These are phyloP conservation scores for Tetranychus piercei DNA, from an alignment of 2,888 invertebrate genomes.

Conservation along the genomic window DNA sequence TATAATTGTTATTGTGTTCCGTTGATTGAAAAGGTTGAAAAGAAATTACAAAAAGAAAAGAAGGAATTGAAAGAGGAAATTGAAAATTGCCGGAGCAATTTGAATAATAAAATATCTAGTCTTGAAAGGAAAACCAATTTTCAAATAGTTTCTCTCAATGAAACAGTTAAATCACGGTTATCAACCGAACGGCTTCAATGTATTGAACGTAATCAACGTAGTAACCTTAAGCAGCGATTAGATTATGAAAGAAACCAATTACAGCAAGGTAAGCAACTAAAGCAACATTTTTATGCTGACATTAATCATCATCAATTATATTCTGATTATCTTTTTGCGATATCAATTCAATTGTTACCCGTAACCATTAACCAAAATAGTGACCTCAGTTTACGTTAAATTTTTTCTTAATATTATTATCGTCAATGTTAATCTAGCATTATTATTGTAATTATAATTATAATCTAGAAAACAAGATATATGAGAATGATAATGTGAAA, in stretches of 20 bases:
- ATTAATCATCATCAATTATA: no score
- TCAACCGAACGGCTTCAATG: conserved; percentile 45
- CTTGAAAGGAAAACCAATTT: conserved; percentile 53
- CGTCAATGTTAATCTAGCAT: no score
- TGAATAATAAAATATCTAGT: conserved; percentile 62
- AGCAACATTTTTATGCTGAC: no score
- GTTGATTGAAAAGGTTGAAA: conserved; percentile 68
- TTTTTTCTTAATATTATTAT: no score
- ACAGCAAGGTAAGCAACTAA: conserved; percentile 8
- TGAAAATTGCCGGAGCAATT: conserved; percentile 51
- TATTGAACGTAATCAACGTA: conserved; percentile 45
- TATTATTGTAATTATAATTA: no score
- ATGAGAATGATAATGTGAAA: no score
- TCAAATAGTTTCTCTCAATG: conserved; percentile 42
- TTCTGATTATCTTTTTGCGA: no score
- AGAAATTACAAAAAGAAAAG: conserved; percentile 53
- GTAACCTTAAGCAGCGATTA: conserved; percentile 39
- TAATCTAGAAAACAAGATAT: no score
- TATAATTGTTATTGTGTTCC: conserved; percentile 84
- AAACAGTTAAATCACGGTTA: conserved; percentile 43
- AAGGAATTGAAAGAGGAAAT: conserved; percentile 57
- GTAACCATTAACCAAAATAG: no score
- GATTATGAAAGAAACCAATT: conserved; percentile 12
- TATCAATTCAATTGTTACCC: no score
- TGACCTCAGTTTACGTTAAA: no score